Base-by-base conservation (phyloP, 2,113 vertebrate species). In the pig (Sus scrofa) region DNA sequence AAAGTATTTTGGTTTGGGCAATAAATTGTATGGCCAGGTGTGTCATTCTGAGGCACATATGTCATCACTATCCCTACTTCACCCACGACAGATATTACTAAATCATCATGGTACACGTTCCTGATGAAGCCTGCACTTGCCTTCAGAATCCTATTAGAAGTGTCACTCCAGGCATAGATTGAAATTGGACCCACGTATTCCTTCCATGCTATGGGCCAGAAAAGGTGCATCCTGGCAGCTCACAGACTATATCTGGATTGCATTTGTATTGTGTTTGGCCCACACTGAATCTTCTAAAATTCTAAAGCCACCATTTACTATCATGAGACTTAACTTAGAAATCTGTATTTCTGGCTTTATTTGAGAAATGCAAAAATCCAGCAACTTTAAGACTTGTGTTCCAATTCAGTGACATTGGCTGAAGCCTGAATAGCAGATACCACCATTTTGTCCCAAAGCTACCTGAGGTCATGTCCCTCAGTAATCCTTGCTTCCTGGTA, bases 321-420 rank as follows among this genome's bases (percentile, higher is more conserved):
- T 89, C 39, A 27, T 32, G 37, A 89, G 70, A 37, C 54, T 50
- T 44, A 93, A 93, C 30, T 73, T 78, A 60, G 44, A 78, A 54
- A 77, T 87, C 39, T 60, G 1, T 82, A 58, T 87, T 73, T 90
- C 56, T 90, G 60, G 32, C 65, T 85, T 58, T 60, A n/a, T 26
- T 60, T 79, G 73, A 92, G 60, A 96, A 77, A 60, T 62, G 50
- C 34, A 50, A 86, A 92, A 70, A 37, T 68, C 79, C 19, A 95
- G 10, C 60, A 90, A 52, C 44, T 56, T 2, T 2, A n/a, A 14
- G 79, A 86, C 85, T 34, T 27, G 1, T 70, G 16, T 37, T 37
- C 54, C 12, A 85, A 39, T 26, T 1, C 22, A 10, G 37, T 4
- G 16, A 86, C 4, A 50, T 0, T 75, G 34, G 11, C 30, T 56